Evolutionary conservation across 2,797 vertebrate genomes (phyloP).

Genomic region (Eidolon dupreanum): DNA sequence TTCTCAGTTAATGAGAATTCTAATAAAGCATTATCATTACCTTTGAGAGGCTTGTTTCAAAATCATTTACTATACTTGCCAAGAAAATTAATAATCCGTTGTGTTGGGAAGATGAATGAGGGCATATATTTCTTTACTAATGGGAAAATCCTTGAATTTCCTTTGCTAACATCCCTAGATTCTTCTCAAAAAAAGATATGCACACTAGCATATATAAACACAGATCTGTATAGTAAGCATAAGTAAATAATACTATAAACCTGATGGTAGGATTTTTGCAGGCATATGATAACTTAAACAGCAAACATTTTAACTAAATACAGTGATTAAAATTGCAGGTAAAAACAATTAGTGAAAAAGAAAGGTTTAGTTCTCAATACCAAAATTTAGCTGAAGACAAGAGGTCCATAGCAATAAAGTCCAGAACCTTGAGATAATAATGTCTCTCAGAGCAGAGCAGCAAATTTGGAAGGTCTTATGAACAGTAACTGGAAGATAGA

Average conservation of each 20-base stretch:
- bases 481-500: background rate
- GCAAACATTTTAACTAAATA: background rate
- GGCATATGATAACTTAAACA: background rate
- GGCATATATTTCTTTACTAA: constrained; percentile 26
- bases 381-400: background rate
- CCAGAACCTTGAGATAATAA: background rate
- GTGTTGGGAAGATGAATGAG: constrained; percentile 50
- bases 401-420: background rate
- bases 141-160: constrained; percentile 11
- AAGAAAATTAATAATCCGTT: constrained; percentile 54
- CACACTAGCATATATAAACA: background rate
- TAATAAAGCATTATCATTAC: background rate
- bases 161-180: background rate
- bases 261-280: background rate
- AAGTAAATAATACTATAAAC: background rate
- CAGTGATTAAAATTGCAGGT: background rate
- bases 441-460: background rate
- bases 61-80: constrained; percentile 65
- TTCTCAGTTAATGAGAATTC: constrained; percentile 53
- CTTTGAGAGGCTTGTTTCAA: constrained; percentile 64
- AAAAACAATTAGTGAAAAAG: background rate
- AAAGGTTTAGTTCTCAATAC: background rate
- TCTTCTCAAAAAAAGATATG: background rate
- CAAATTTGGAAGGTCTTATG: background rate
- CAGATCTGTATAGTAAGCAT: background rate